Base-by-base conservation (phyloP, 2,888 invertebrate genomes). In the Lydus trimaculatus region DNA sequence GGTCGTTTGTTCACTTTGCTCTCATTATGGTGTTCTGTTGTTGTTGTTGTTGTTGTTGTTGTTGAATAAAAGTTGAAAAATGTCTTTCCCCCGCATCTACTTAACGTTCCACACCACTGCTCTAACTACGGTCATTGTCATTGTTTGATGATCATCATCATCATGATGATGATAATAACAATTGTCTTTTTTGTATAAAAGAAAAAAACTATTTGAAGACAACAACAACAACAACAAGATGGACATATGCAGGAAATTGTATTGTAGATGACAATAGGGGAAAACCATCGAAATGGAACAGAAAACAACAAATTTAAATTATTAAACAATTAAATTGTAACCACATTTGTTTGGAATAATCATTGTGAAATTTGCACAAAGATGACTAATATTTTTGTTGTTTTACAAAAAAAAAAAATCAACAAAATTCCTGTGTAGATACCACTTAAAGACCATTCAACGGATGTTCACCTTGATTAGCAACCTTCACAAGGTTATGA, bases 401-500 rank as follows among this genome's bases (percentile, higher is more conserved):
- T n/a, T n/a, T n/a, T n/a, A n/a, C n/a, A n/a, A n/a, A n/a, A n/a
- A n/a, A n/a, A n/a, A 6, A 2, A n/a, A 31, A 23, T 33, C 17
- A 17, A 60, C 33, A 20, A 28, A 33, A 33, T 31, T 60, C 60
- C 60, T 36, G 60, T 13, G 36, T n/a, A n/a, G 60, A 36, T 36
- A 33, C 31, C 60, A 43, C 67, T 56, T 58, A 52, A 7, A 61
- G 64, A 64, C 36, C 61, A 59, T 56, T 59, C 72, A 62, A 73
- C 76, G 79, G 80, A 75, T 82, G 79, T 82, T 82, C 81, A 83
- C 82, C 83, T 80, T 79, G 76, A 73, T 74, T 73, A 75, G 75
- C 83, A 80, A 83, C 84, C 83, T 84, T 84, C 81, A 78, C 83
- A 84, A 84, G 83, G 83, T 84, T 81, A 83, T 79, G 70, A 58